Evolutionary conservation across 2,797 vertebrate species (phyloP).

Genomic region (Gastrophryne carolinensis): DNA sequence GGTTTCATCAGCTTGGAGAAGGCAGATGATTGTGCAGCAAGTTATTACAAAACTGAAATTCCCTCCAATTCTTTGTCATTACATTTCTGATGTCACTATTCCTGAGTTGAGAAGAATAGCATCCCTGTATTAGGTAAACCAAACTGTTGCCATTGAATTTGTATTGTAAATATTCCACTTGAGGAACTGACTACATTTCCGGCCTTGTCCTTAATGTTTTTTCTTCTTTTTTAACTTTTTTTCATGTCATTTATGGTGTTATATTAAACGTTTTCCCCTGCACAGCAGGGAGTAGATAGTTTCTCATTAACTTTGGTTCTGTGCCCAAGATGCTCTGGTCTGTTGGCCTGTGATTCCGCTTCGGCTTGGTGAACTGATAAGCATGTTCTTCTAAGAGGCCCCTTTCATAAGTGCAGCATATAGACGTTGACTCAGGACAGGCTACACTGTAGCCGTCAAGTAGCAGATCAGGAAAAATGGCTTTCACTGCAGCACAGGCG

Average conservation of each 20-base stretch:
- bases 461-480: constrained; percentile 73
- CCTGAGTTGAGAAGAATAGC: constrained; percentile 74
- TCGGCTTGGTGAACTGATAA: constrained; percentile 51
- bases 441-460: constrained; percentile 70
- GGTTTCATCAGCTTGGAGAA: not conserved
- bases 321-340: constrained; percentile 70
- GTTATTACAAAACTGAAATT: not conserved
- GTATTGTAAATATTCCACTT: constrained; percentile 66
- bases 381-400: constrained; percentile 63
- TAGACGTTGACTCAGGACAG: constrained; percentile 70
- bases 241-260: constrained; percentile 65
- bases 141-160: constrained; percentile 62
- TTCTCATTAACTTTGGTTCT: constrained; percentile 85
- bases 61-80: not conserved
- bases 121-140: constrained; percentile 67
- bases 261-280: constrained; percentile 80
- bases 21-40: not conserved
- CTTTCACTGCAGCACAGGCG: constrained; percentile 67
- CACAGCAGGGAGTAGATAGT: constrained; percentile 91
- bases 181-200: constrained; percentile 52
- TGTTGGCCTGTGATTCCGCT: constrained; percentile 60
- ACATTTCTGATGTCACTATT: constrained; percentile 65
- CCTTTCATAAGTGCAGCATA: constrained; percentile 76
- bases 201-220: constrained; percentile 62
- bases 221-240: constrained; percentile 56